Conservation (phyloP, 2,888 invertebrate species). For the Dynastes maya region DNA sequence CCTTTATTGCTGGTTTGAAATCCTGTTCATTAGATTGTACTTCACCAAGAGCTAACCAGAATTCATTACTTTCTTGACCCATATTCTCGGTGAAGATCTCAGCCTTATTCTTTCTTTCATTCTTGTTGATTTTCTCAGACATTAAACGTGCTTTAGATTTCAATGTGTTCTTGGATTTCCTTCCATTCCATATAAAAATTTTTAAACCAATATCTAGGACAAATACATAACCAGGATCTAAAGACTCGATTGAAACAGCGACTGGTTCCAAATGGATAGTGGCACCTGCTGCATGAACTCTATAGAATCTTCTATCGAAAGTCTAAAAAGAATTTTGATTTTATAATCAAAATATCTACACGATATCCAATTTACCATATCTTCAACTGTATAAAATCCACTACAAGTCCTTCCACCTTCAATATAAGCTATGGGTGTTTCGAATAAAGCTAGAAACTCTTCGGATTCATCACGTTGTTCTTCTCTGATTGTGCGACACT, state of each 20-base stretch:
- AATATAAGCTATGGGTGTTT: constrained; percentile 92
- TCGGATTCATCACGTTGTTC: constrained; percentile 98
- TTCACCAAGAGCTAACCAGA: constrained; percentile 84
- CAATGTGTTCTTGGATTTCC: constrained; percentile 88
- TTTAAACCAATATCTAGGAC: constrained; percentile 89
- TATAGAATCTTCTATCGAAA: constrained; percentile 87
- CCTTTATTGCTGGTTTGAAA: constrained; percentile 70
- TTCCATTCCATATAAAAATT: constrained; percentile 94
- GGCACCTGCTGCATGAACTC: constrained; percentile 90
- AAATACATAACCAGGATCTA: constrained; percentile 95
- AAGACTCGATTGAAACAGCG: constrained; percentile 77
- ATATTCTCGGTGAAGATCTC: constrained; percentile 90
- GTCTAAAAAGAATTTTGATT: constrained; percentile 72
- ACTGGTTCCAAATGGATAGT: constrained; percentile 94
- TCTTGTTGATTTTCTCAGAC: constrained; percentile 98
- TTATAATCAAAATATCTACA: constrained; percentile 68
- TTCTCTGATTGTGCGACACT: constrained; percentile 94
- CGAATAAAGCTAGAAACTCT: constrained; percentile 94
- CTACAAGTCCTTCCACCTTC: constrained; percentile 98
- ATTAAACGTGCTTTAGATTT: constrained; percentile 92
- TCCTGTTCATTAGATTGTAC: constrained; percentile 71
- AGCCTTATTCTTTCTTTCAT: constrained; percentile 95
- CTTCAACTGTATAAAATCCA: constrained; percentile 97
- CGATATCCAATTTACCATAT: constrained; percentile 76
- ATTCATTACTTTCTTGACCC: constrained; percentile 87